These are phyloP conservation scores for Myotis pilosus DNA, from an alignment of 2,797 vertebrate genomes.

Conservation along the genomic window DNA sequence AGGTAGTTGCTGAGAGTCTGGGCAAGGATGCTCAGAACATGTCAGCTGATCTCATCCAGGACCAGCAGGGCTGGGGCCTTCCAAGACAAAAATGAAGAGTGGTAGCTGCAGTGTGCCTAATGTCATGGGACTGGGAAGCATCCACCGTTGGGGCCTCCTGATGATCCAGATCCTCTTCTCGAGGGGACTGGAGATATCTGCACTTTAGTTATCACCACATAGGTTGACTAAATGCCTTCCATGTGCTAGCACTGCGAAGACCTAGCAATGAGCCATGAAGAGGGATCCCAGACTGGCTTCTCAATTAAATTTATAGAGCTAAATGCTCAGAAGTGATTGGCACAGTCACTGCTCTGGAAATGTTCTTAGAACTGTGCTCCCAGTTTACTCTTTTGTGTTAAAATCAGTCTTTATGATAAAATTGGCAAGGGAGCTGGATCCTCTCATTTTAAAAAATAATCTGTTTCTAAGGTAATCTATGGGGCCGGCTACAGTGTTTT, in stretches of 20 bases:
- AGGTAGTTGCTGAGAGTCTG: constrained; percentile 85
- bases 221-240: not conserved
- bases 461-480: not conserved
- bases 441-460: not conserved
- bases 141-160: not conserved
- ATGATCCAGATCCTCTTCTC: not conserved
- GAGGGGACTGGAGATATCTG: fast-evolving
- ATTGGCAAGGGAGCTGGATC: not conserved
- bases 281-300: not conserved
- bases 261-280: not conserved
- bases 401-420: not conserved
- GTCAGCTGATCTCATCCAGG: constrained; percentile 81
- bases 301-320: not conserved
- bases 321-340: not conserved
- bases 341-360: too few relatives aligned
- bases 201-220: fast-evolving
- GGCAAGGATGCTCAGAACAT: constrained; percentile 84
- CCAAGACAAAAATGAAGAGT: not conserved
- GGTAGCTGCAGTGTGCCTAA: fast-evolving
- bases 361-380: too few relatives aligned
- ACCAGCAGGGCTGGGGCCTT: constrained; percentile 37
- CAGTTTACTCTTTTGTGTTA: not conserved
- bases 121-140: fast-evolving
- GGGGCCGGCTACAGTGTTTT: too few relatives aligned
- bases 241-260: not conserved